Base-by-base conservation (phyloP, 2,113 vertebrate species). In the Corythaeola cristata region DNA sequence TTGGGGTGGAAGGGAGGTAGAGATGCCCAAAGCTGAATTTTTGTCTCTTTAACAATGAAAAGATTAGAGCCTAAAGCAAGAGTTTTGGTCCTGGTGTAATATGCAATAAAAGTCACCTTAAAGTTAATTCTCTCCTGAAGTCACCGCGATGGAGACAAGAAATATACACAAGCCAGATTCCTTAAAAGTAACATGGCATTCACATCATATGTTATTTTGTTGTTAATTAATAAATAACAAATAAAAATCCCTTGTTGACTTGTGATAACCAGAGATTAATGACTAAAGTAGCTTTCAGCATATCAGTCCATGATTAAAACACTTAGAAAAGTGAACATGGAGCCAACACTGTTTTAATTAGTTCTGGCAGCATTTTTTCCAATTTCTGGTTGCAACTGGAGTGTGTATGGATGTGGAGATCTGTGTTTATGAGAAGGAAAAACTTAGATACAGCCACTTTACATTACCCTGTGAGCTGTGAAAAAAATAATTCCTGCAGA, bases 1-100 rank as follows among this genome's bases (percentile, higher is more conserved):
- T 39, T n/a, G 1, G 1, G 12, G 1, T 3, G 7, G 33, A 79
- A 59, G 50, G 15, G 18, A 74, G 1, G 6, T 17, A 59, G 20
- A 79, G 3, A 35, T 47, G 20, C 8, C 24, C 16, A 82, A 82
- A 85, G 2, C 26, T 44, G 15, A 41, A 2, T 63, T 74, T 73
- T 74, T 47, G 12, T 39, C 32, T 79, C 82, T 86, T 72, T 88
- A 76, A 27, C 10, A 59, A n/a, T 47, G 18, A 59, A 27, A 58
- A 45, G 50, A 68, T 19, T 35, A 53, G 8, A 75, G 2, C 7
- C 66, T 56, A 80, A 69, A 75, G 6, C 30, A 87, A 67, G 9
- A 4, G 1, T 0, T 55, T 80, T 56, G 7, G 77, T 60, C 33
- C 18, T 62, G 14, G 12, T 56, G 11, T 69, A 53, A 49, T 19